Evolutionary conservation across 2,888 invertebrate species (phyloP).

Genomic region (Ypsolopha sequella): DNA sequence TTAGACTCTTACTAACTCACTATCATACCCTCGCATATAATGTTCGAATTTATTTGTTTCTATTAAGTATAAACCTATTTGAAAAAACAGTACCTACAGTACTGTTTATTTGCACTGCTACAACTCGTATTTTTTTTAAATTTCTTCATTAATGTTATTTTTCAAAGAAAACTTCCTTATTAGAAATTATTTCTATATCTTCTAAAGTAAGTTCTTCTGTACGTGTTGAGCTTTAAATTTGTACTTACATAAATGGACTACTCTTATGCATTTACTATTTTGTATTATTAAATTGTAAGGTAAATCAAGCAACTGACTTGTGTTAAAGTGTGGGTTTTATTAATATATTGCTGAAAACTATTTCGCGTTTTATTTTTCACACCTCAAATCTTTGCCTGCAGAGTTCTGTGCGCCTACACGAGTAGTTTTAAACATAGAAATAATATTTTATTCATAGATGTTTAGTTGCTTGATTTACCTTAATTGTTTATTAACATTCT

Average conservation of each 20-base stretch:
- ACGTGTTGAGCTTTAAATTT: too few relatives aligned
- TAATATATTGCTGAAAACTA: slow-evolving; percentile 35
- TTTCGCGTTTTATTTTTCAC: slow-evolving; percentile 49
- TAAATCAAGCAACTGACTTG: slow-evolving; percentile 57
- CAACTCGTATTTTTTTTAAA: neutral
- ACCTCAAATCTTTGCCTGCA: slow-evolving; percentile 27
- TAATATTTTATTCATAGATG: slow-evolving; percentile 4
- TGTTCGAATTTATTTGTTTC: too few relatives aligned
- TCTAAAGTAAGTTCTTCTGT: neutral
- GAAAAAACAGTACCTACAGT: too few relatives aligned
- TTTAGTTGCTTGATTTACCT: slow-evolving; percentile 63
- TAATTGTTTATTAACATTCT: neutral
- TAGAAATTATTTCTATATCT: neutral
- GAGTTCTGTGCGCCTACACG: slow-evolving; percentile 52
- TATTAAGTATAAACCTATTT: too few relatives aligned
- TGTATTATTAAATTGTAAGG: slow-evolving; percentile 25
- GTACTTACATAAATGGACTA: neutral
- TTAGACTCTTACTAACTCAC: neutral
- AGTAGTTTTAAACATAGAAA: slow-evolving; percentile 19
- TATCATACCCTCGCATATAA: too few relatives aligned
- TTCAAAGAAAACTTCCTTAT: too few relatives aligned
- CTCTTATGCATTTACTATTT: neutral
- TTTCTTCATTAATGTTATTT: too few relatives aligned
- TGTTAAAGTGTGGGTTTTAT: slow-evolving; percentile 51
- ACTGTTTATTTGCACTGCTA: neutral